Percentiles rank a stretch among this genome's conserved stretches.
Conservation (phyloP, 2,113 vertebrate genomes). For the Myodes glareolus region DNA sequence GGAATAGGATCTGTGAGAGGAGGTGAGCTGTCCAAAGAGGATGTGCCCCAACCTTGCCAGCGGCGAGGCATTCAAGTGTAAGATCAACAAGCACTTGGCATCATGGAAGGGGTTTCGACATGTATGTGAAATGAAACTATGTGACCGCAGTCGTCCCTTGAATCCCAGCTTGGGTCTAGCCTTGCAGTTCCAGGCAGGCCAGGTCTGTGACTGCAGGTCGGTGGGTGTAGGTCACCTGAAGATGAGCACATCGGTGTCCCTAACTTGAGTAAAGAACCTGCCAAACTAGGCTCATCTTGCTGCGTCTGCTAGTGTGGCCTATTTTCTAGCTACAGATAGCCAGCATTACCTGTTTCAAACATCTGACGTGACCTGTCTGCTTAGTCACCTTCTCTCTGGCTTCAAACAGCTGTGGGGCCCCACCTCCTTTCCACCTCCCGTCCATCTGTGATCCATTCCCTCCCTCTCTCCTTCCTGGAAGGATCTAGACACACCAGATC, state of each 20-base stretch:
- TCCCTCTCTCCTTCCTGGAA: constrained; percentile 33
- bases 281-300: neutral
- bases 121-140: neutral
- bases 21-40: neutral
- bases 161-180: neutral
- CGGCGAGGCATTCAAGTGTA: neutral
- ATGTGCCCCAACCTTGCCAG: neutral
- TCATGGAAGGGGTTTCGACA: neutral
- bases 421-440: constrained; percentile 18
- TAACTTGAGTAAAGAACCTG: constrained; percentile 26
- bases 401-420: constrained; percentile 60
- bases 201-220: neutral
- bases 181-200: neutral
- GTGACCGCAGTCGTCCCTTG: neutral
- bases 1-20: neutral
- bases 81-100: neutral
- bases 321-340: constrained; percentile 41
- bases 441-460: constrained; percentile 51
- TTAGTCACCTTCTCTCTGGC: constrained; percentile 57
- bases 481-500: constrained; percentile 74
- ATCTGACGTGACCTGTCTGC: constrained; percentile 62
- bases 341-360: constrained; percentile 62
- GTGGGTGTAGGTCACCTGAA: neutral
- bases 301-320: constrained; percentile 44
- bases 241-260: neutral